phyloP scores from a whole-genome alignment of 2,113 vertebrate species.

The Ageneiosus marmoratus region DNA sequence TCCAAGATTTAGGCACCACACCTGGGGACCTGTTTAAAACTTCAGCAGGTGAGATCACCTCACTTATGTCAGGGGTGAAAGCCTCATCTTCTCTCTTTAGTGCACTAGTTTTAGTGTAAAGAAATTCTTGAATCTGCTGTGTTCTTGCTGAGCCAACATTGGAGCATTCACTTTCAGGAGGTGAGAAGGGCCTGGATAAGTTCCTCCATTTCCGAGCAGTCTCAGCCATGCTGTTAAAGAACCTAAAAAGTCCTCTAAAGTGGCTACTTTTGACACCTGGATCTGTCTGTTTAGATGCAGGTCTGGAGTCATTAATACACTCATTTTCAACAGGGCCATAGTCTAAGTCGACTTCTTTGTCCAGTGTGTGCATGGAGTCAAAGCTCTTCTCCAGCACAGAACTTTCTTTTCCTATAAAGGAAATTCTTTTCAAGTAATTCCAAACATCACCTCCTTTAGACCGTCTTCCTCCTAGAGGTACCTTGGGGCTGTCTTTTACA shows the following conservation, averaged over 20 bases:
- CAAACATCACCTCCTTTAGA: constrained; percentile 81
- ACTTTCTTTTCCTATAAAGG: constrained; percentile 74
- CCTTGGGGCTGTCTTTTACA: constrained; percentile 66
- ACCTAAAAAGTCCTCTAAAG: constrained; percentile 81
- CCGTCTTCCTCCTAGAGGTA: constrained; percentile 67
- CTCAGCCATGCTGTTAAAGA: constrained; percentile 83
- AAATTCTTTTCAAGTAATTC: constrained; percentile 86
- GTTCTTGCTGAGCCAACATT: constrained; percentile 62
- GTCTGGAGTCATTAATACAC: constrained; percentile 70
- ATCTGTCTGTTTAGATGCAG: constrained; percentile 63
- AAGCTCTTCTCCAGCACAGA: constrained; percentile 75
- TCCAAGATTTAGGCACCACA: constrained; percentile 67
- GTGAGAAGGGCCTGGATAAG: constrained; percentile 77
- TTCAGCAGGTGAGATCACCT: constrained; percentile 53
- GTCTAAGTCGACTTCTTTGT: constrained; percentile 76
- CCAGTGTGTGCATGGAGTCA: constrained; percentile 74
- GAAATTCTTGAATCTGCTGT: constrained; percentile 63
- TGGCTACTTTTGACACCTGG: constrained; percentile 71
- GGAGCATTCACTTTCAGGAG: constrained; percentile 72
- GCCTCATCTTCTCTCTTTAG: constrained; percentile 62
- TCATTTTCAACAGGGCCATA: constrained; percentile 76
- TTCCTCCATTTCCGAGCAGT: constrained; percentile 83
- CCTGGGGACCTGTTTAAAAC: constrained; percentile 58
- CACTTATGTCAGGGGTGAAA: constrained; percentile 57
- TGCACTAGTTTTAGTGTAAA: constrained; percentile 63